These are phyloP conservation scores for Girardinichthys multiradiatus DNA, from an alignment of 2,113 vertebrate genomes.

Conservation along the genomic window DNA sequence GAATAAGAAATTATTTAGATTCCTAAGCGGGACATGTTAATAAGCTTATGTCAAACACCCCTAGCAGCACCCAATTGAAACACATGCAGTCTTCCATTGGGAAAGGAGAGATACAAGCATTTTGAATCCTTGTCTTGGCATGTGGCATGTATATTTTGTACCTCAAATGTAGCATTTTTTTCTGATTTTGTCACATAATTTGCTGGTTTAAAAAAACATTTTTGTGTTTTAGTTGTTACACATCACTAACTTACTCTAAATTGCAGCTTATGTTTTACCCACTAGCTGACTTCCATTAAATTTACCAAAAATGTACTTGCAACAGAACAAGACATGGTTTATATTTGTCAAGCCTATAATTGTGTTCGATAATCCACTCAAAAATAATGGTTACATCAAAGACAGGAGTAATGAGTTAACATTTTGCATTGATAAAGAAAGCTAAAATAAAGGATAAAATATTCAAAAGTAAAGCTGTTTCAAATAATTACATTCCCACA, in stretches of 20 bases:
- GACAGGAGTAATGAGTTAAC: conserved; percentile 33
- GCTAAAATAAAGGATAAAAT: conserved; percentile 30
- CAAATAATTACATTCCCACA: no score
- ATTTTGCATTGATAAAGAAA: conserved; percentile 5
- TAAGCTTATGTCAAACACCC: background rate
- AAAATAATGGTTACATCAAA: conserved; percentile 7
- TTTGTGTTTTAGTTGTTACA: no score
- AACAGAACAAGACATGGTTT: background rate
- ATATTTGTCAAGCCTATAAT: conserved; percentile 1
- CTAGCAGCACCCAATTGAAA: background rate
- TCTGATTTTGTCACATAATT: no score
- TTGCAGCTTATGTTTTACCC: background rate
- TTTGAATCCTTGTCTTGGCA: no score
- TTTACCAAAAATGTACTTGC: background rate
- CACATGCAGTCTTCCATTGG: background rate
- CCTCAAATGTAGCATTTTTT: no score
- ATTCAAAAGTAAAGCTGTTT: conserved; percentile 17
- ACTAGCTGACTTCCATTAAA: background rate
- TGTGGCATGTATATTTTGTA: no score
- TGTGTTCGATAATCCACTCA: background rate
- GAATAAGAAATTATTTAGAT: no score
- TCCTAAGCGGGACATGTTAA: background rate
- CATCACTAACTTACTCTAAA: no score
- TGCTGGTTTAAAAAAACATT: no score
- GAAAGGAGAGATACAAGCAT: no score